phyloP scores from a whole-genome alignment of 2,797 vertebrate genomes.

The Malacoraja senta region DNA sequence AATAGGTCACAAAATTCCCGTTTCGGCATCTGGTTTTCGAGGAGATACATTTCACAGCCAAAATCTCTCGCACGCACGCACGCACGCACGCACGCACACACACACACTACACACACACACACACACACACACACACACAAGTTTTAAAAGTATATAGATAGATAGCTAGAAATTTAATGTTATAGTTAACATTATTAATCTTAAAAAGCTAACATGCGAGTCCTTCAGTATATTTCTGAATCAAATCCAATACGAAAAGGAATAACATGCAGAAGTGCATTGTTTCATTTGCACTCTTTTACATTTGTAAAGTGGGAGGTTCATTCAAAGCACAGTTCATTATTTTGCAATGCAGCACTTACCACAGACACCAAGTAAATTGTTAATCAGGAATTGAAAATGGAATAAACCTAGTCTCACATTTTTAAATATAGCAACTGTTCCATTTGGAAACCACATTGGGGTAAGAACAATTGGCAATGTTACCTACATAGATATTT shows the following conservation, averaged over 20 bases:
- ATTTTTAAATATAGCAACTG: not conserved
- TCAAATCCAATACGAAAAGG: not conserved
- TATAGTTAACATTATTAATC: not conserved
- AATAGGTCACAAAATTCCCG: too few species aligned
- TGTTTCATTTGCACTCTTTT: not conserved
- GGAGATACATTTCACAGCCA: too few species aligned
- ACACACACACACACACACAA: too few species aligned
- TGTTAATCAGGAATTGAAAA: not conserved
- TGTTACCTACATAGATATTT: not conserved
- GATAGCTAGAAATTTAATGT: not conserved
- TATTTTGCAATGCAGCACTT: not conserved
- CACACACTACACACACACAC: too few species aligned
- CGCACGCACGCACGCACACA: too few species aligned
- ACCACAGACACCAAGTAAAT: not conserved
- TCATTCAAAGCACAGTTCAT: not conserved
- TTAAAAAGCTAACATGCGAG: not conserved
- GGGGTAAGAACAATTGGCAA: not conserved
- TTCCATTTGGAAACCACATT: not conserved
- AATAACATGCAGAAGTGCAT: not conserved
- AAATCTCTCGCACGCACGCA: too few species aligned
- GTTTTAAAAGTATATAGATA: too few species aligned
- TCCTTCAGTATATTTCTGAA: not conserved
- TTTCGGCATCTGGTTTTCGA: too few species aligned
- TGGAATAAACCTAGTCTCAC: not conserved
- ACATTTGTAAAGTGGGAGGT: not conserved